Conservation (phyloP, 2,888 invertebrate species). For the Frankliniella fusca region DNA sequence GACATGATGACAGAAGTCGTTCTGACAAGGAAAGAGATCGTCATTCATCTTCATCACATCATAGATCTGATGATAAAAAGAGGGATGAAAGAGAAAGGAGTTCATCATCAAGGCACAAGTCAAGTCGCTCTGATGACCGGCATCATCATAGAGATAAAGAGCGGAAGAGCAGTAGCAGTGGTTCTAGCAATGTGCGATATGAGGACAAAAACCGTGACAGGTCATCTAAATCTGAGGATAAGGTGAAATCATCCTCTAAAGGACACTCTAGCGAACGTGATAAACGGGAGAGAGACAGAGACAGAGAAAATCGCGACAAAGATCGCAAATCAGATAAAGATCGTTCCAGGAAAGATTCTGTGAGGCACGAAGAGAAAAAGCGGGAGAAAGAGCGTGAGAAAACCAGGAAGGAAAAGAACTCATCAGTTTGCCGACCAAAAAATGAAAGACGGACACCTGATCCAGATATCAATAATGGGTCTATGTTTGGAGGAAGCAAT, state of each 20-base stretch:
- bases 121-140: background rate
- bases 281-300: background rate
- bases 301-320: slow-evolving; percentile 20
- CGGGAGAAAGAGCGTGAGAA: background rate
- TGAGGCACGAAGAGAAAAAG: background rate
- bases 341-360: slow-evolving; percentile 30
- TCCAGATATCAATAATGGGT: slow-evolving; percentile 3
- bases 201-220: background rate
- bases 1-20: background rate
- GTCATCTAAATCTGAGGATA: slow-evolving; percentile 4
- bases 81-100: slow-evolving; percentile 11
- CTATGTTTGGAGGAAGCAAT: background rate
- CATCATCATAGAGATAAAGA: background rate
- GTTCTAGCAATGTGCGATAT: background rate
- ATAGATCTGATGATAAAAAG: slow-evolving; percentile 3
- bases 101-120: background rate
- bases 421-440: background rate
- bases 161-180: background rate
- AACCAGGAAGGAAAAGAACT: background rate
- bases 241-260: background rate
- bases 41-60: slow-evolving; percentile 1
- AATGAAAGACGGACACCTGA: background rate
- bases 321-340: slow-evolving; percentile 30
- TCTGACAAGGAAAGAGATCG: slow-evolving; percentile 1
- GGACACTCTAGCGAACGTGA: background rate